Evolutionary conservation across 2,113 vertebrate genomes (phyloP).

Genomic region (Passerina amoena): DNA sequence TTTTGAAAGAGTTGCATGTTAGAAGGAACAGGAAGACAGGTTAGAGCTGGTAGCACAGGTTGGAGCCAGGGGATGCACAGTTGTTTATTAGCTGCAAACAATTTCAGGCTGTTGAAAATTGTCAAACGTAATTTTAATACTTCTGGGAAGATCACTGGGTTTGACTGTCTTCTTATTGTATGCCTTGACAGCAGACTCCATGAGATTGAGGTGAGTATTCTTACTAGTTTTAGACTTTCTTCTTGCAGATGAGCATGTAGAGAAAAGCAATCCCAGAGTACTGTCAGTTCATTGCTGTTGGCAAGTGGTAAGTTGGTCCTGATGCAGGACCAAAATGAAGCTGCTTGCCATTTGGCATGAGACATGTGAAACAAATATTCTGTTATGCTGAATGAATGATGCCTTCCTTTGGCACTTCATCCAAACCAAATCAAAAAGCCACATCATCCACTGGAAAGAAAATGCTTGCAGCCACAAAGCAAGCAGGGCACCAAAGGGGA

Average conservation of each 20-base stretch:
- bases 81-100: background rate
- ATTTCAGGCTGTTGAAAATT: background rate
- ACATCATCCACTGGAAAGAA: background rate
- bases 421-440: conserved; percentile 11
- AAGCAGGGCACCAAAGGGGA: background rate
- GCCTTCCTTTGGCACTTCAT: background rate
- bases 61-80: background rate
- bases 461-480: background rate
- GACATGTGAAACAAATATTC: background rate
- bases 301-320: background rate
- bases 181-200: background rate
- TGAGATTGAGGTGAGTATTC: background rate
- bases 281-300: background rate
- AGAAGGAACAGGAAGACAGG: background rate
- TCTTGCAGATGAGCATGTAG: background rate
- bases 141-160: background rate
- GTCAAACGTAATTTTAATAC: background rate
- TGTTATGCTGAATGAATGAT: background rate
- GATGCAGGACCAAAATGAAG: background rate
- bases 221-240: background rate
- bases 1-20: background rate
- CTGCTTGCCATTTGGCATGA: background rate
- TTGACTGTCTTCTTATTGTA: background rate
- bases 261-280: background rate
- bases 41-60: background rate